Percentiles rank a stretch among this genome's conserved stretches.
These are phyloP conservation scores for Suricata suricatta DNA, from an alignment of 2,113 vertebrate species.

Conservation along the genomic window DNA sequence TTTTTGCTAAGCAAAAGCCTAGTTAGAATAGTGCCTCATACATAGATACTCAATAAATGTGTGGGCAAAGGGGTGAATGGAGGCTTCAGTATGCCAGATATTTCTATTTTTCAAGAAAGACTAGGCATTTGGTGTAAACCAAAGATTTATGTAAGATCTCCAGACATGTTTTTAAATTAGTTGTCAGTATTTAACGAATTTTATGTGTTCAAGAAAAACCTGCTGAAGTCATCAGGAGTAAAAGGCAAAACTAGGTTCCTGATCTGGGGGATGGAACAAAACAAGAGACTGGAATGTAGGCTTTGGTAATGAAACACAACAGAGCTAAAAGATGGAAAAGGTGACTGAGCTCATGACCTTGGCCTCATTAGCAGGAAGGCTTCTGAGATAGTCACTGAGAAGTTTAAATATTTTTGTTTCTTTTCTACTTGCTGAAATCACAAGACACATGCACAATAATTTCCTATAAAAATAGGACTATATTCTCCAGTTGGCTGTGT, in stretches of 20 bases:
- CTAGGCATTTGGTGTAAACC: constrained; percentile 1
- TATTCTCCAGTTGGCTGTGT: not conserved
- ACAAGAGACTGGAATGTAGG: not conserved
- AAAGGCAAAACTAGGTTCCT: not conserved
- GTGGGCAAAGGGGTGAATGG: not conserved
- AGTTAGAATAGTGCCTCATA: not conserved
- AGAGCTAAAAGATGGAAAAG: not conserved
- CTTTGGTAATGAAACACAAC: not conserved
- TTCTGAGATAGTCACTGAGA: not conserved
- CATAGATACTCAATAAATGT: not conserved
- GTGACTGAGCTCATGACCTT: not conserved
- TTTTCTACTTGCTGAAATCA: constrained; percentile 32
- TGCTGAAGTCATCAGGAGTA: not conserved
- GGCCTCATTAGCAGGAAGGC: not conserved
- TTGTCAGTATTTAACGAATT: constrained; percentile 16
- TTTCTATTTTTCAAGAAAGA: constrained; percentile 35
- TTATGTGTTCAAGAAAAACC: not conserved
- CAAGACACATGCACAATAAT: not conserved
- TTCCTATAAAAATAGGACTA: not conserved
- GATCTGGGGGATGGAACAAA: not conserved
- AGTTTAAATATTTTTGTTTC: constrained; percentile 43
- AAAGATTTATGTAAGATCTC: not conserved
- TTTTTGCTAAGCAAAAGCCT: not conserved
- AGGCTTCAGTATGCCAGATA: not conserved
- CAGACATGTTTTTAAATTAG: constrained; percentile 15